Base-by-base conservation (phyloP, 2,888 invertebrate genomes). In the Prionchulus punctatus region DNA sequence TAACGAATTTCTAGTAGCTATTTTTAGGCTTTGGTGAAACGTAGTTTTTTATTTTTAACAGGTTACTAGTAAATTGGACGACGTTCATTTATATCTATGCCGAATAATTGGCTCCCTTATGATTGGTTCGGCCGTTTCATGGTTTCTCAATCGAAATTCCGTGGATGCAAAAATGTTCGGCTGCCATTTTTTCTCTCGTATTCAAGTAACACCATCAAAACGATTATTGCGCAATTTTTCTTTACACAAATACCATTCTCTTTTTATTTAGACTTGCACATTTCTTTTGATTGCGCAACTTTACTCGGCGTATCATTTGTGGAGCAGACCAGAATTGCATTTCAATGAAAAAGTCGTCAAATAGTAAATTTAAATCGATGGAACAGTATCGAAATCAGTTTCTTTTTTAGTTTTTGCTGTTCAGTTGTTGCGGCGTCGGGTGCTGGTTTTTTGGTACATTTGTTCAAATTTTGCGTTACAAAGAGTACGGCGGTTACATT, bases 371-470 rank as follows among this genome's bases (percentile, higher is more conserved):
- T n/a, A n/a, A n/a, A n/a, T n/a, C n/a, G n/a, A n/a, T n/a, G n/a
- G n/a, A n/a, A n/a, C n/a, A n/a, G n/a, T n/a, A n/a, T n/a, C n/a
- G n/a, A n/a, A n/a, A n/a, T n/a, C n/a, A n/a, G 18, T 36, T 49
- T 2, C 4, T 43, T 21, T 47, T 57, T 45, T 42, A 57, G 57
- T 57, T 51, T 27, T 43, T 54, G 25, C 42, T 54, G 26, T 54
- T 57, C 43, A 7, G 43, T 2, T 25, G 26, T 30, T 18, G 2
- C 21, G 54, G 57, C 23, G 54, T 48, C 7, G 18, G 2, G 1
- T 21, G 30, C 2, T 48, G 47, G 48, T 45, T 57, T 12, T 1
- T 54, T 2, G 57, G 54, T 30, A 27, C 42, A 1, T 23, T 54
- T 15, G n/a, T 53, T 18, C 54, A 57, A 4, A 18, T 54, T 36